Evolutionary conservation across 2,888 invertebrate species (phyloP).

Genomic region (Tiphia femorata): DNA sequence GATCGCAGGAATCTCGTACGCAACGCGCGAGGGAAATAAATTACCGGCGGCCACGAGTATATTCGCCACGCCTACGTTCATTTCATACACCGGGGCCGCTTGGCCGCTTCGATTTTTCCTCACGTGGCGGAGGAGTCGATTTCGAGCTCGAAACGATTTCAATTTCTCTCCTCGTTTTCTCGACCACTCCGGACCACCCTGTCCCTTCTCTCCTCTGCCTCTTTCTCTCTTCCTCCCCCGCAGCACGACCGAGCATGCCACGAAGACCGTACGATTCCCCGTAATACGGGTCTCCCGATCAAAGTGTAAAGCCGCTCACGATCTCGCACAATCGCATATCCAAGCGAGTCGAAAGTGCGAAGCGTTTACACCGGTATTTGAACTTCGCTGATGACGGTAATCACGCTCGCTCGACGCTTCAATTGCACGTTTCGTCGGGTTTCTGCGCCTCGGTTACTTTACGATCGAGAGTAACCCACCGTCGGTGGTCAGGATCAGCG

Average conservation of each 20-base stretch:
- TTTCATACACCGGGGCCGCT: not conserved
- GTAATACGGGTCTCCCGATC: constrained; percentile 45
- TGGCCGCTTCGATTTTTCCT: constrained; percentile 17
- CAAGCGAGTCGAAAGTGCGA: constrained; percentile 58
- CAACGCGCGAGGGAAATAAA: too few species aligned
- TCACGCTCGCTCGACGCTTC: constrained; percentile 56
- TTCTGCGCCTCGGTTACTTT: constrained; percentile 60
- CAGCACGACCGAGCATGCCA: not conserved
- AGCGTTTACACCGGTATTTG: constrained; percentile 62
- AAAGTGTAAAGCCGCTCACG: constrained; percentile 48
- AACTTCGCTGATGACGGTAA: constrained; percentile 65
- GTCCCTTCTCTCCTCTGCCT: too few species aligned
- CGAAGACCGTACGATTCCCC: constrained; percentile 35
- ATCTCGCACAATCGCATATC: constrained; percentile 54
- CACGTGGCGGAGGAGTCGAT: constrained; percentile 25
- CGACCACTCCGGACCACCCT: too few species aligned
- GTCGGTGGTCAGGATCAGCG: constrained; percentile 51
- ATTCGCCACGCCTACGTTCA: not conserved
- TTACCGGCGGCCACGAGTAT: too few species aligned
- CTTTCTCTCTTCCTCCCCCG: too few species aligned
- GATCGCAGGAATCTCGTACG: too few species aligned
- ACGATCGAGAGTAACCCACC: constrained; percentile 57
- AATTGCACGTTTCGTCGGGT: constrained; percentile 64
- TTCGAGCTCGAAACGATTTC: constrained; percentile 39
- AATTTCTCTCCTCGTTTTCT: constrained; percentile 41